Evolutionary conservation across 2,113 vertebrate genomes (phyloP).

Genomic region (Calidris pygmaea): DNA sequence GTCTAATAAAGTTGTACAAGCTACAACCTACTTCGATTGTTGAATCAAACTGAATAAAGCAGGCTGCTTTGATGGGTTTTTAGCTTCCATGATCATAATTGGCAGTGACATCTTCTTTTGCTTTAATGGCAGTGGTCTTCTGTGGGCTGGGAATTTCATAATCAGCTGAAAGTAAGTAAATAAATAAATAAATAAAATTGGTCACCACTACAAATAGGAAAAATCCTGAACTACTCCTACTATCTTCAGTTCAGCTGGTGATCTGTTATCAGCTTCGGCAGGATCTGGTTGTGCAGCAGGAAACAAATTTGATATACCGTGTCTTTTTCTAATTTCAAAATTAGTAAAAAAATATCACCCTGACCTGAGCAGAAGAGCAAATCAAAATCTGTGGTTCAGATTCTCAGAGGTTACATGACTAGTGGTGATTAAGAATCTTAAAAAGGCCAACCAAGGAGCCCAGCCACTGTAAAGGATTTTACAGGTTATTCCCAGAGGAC

Average conservation of each 20-base stretch:
- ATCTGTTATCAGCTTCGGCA: not conserved
- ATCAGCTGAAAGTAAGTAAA: slow-evolving; percentile 67
- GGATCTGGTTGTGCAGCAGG: not conserved
- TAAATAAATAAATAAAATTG: not conserved
- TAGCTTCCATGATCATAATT: slow-evolving; percentile 36
- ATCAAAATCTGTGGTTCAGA: not conserved
- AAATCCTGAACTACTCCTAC: not conserved
- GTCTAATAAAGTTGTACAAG: slow-evolving; percentile 62
- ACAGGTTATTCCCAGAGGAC: not conserved
- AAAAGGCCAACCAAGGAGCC: not conserved
- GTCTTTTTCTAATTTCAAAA: not conserved
- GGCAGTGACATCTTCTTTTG: slow-evolving; percentile 10
- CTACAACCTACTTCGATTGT: slow-evolving; percentile 62
- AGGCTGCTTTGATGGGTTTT: slow-evolving; percentile 39
- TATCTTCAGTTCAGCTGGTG: not conserved
- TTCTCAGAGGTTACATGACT: not conserved
- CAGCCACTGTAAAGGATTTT: not conserved
- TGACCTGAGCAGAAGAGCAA: not conserved
- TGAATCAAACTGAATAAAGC: slow-evolving; percentile 57
- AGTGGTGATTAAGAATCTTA: not conserved
- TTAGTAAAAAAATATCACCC: not conserved
- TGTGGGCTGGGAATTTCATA: slow-evolving; percentile 14
- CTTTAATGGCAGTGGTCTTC: slow-evolving; percentile 36
- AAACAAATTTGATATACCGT: not conserved
- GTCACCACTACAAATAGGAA: not conserved